Percentiles rank a stretch among this genome's conserved stretches.
These are phyloP conservation scores for Illadopsis cleaveri DNA, from an alignment of 2,113 vertebrate species.

Conservation along the genomic window DNA sequence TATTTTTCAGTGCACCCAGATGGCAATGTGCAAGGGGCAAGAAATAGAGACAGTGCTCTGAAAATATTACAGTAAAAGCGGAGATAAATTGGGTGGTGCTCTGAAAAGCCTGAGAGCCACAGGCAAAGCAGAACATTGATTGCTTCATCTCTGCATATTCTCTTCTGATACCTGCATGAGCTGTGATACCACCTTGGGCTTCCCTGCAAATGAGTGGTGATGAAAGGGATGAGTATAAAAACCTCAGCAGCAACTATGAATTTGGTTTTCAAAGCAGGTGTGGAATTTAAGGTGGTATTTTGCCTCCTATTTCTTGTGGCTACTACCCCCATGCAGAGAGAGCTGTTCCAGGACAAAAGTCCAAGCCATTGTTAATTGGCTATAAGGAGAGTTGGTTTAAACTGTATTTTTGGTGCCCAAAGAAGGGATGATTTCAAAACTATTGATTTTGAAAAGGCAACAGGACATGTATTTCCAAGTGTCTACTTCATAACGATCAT, in stretches of 20 bases:
- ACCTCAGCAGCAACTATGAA: not conserved
- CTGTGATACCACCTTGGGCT: not conserved
- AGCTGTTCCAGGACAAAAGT: not conserved
- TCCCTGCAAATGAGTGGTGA: not conserved
- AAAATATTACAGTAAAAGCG: not conserved
- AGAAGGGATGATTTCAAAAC: not conserved
- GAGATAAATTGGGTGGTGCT: not conserved
- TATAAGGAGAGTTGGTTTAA: not conserved
- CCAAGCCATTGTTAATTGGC: fast-evolving
- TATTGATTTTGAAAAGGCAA: not conserved
- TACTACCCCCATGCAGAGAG: not conserved
- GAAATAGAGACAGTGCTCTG: not conserved
- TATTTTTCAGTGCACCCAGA: not conserved
- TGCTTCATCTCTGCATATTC: not conserved
- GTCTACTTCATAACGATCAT: not conserved
- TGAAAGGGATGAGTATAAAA: not conserved
- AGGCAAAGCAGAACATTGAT: not conserved
- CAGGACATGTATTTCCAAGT: not conserved
- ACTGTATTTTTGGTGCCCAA: not conserved
- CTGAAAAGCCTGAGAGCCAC: not conserved
- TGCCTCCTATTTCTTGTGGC: not conserved
- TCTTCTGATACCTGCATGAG: not conserved
- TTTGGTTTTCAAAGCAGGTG: not conserved
- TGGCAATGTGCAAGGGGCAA: not conserved
- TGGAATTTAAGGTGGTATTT: not conserved